These are phyloP conservation scores for Spicauda simplicius DNA, from an alignment of 2,888 invertebrate genomes.

Conservation along the genomic window DNA sequence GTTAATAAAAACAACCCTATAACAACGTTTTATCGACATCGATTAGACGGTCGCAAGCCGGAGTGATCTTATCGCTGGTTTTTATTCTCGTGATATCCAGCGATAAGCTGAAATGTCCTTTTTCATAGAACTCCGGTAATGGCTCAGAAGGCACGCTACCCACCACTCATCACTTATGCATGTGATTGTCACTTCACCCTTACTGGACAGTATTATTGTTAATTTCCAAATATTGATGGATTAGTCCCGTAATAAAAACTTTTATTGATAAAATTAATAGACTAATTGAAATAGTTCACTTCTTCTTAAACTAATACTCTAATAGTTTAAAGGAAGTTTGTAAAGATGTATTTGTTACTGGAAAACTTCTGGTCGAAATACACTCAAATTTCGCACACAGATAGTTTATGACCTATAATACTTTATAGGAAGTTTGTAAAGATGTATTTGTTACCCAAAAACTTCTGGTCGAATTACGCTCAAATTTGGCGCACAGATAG, in stretches of 20 bases:
- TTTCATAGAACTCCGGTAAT: conserved; percentile 83
- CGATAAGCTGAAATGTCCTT: conserved; percentile 83
- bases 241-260: conserved; percentile 25
- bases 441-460: too few relatives aligned
- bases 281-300: neutral
- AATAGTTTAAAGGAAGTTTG: too few relatives aligned
- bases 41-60: conserved; percentile 43
- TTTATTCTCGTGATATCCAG: conserved; percentile 83
- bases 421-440: too few relatives aligned
- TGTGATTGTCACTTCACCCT: conserved; percentile 81
- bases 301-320: too few relatives aligned
- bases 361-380: too few relatives aligned
- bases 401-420: too few relatives aligned
- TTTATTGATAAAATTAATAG: neutral
- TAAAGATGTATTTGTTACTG: too few relatives aligned
- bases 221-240: conserved; percentile 33
- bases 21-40: conserved; percentile 45
- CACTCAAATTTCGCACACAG: too few relatives aligned
- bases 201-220: conserved; percentile 48
- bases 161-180: conserved; percentile 78
- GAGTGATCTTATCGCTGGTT: conserved; percentile 77
- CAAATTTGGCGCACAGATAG: too few relatives aligned
- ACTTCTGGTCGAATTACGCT: too few relatives aligned
- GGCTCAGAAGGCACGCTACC: conserved; percentile 77
- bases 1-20: neutral